phyloP scores from a whole-genome alignment of 2,797 vertebrate genomes.

The Denticeps clupeoides region DNA sequence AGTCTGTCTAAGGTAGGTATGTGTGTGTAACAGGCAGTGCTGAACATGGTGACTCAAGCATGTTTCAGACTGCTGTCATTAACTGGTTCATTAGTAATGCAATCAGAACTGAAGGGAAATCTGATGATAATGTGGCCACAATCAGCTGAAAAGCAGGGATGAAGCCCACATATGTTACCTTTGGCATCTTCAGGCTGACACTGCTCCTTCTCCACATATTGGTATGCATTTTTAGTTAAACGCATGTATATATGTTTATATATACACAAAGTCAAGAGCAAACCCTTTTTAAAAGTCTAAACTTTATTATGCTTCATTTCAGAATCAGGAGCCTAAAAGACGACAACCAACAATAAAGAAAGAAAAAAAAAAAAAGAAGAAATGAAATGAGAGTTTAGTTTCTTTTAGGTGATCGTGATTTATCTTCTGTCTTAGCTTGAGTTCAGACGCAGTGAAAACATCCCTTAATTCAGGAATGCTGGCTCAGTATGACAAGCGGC shows the following conservation, averaged over 20 bases:
- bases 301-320: conserved; percentile 67
- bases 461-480: conserved; percentile 44
- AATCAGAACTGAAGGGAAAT: too few species aligned
- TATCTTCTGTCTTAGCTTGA: conserved; percentile 39
- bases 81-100: too few species aligned
- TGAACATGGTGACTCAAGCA: too few species aligned
- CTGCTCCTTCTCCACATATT: too few species aligned
- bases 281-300: conserved; percentile 59
- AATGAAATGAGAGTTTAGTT: conserved; percentile 43
- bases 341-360: conserved; percentile 51
- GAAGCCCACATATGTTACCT: conserved; percentile 33
- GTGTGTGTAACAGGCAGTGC: too few species aligned
- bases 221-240: conserved; percentile 48
- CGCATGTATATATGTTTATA: conserved; percentile 54
- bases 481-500: conserved; percentile 49
- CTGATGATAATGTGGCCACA: too few species aligned
- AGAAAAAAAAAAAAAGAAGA: conserved; percentile 40
- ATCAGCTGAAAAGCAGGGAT: conserved; percentile 30
- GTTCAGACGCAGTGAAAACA: conserved; percentile 45
- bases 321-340: conserved; percentile 46
- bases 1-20: too few species aligned
- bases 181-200: too few species aligned
- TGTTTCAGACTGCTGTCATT: conserved; percentile 29
- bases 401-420: conserved; percentile 21
- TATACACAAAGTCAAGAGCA: conserved; percentile 60